phyloP scores from a whole-genome alignment of 2,113 vertebrate species.

The Gopherus evgoodei region DNA sequence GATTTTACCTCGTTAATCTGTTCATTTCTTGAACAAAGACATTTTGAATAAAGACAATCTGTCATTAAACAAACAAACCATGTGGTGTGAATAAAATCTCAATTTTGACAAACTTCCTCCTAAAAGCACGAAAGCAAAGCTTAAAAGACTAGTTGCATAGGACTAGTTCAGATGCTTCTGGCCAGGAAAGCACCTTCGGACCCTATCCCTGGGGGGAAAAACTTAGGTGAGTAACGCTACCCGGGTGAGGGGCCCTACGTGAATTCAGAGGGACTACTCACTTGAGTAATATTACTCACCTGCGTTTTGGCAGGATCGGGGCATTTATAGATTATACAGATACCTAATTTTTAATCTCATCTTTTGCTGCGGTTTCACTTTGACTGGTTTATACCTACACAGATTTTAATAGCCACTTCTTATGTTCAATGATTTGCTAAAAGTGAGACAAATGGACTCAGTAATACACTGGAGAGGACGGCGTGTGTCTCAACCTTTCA shows the following conservation, averaged over 20 bases:
- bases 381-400: not conserved
- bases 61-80: slow-evolving; percentile 80
- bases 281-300: not conserved
- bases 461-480: not conserved
- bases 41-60: slow-evolving; percentile 99
- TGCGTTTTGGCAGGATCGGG: not conserved
- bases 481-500: not conserved
- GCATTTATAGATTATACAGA: not conserved
- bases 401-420: not conserved
- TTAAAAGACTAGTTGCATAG: not conserved
- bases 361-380: not conserved
- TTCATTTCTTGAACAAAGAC: slow-evolving; percentile 94
- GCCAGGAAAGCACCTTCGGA: not conserved
- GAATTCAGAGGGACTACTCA: not conserved
- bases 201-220: not conserved
- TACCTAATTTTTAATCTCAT: not conserved
- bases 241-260: not conserved
- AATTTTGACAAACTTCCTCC: not conserved
- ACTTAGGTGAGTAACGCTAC: not conserved
- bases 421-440: not conserved
- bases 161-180: not conserved
- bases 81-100: slow-evolving; percentile 74
- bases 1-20: slow-evolving; percentile 93
- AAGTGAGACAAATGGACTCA: not conserved
- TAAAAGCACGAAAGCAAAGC: not conserved